Conservation (phyloP, 2,888 invertebrate species). For the Mesorhabditis sp. region DNA sequence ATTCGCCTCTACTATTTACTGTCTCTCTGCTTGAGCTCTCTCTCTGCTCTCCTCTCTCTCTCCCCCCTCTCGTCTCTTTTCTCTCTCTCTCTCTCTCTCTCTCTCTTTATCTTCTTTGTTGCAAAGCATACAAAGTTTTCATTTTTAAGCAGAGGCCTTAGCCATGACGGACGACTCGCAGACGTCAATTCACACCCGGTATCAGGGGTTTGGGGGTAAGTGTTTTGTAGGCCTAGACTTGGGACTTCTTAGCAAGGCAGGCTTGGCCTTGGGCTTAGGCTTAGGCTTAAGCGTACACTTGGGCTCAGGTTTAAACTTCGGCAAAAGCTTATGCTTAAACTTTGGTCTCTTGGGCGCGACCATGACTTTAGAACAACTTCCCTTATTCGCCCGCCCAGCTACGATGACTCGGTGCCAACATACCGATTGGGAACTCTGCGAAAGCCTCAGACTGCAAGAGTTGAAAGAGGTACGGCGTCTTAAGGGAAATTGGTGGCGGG, state of each 20-base stretch:
- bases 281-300: too few species aligned
- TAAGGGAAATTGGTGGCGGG: not conserved
- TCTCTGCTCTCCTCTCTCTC: too few species aligned
- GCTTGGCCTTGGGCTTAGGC: too few species aligned
- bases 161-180: not conserved
- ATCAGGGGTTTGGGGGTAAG: not conserved
- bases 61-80: too few species aligned
- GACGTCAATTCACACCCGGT: not conserved
- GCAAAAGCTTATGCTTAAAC: too few species aligned
- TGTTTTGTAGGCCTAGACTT: not conserved
- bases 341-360: not conserved
- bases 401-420: slow-evolving; percentile 44
- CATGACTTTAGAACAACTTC: slow-evolving; percentile 4
- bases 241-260: too few species aligned
- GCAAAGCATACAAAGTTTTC: not conserved
- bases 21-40: too few species aligned
- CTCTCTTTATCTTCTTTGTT: not conserved
- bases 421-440: slow-evolving; percentile 59
- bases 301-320: too few species aligned
- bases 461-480: slow-evolving; percentile 71
- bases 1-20: too few species aligned
- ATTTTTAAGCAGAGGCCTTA: too few species aligned
- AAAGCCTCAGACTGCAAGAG: slow-evolving; percentile 73
- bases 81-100: too few species aligned
- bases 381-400: slow-evolving; percentile 26